Base-by-base conservation (phyloP, 1,140 invertebrate genomes). In the Pristionchus pacificus region DNA sequence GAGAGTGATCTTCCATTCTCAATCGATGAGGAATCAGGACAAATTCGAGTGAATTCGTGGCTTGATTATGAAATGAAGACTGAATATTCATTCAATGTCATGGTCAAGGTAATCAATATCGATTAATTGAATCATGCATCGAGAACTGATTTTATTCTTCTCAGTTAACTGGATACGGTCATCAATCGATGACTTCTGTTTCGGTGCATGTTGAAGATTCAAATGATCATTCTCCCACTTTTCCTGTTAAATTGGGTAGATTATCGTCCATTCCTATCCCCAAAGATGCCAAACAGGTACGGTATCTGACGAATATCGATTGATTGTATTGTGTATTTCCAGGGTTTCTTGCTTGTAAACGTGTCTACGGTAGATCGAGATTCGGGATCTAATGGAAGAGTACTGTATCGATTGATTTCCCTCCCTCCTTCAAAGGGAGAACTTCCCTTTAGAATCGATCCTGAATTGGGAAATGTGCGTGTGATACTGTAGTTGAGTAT, bases 201-300 rank as follows among this genome's bases (percentile, higher is more conserved):
- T 75, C 70, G 64, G 76, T 85, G 15, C 71, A 57, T n/a, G 84
- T 85, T 6, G 60, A 73, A 13, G 82, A 85, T 71, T 78, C 78
- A 38, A 85, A 85, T 74, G 81, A 85, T 59, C 80, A 82, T 65
- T 77, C 76, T 2, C 83, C 71, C 14, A 33, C 49, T 2, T 74
- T 68, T 29, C 58, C 68, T 0, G 73, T 64, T 2, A 71, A 71
- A 49, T 71, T 69, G 73, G 63, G 55, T 31, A 64, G 70, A 38
- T 62, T 67, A 63, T 15, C 63, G 24, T 49, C 57, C 2, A 63
- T 77, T 60, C 24, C 59, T 13, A 29, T 78, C 6, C 28, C 28
- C 30, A 63, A 62, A 32, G 59, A 76, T 38, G 74, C 72, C 19
- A 31, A 49, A 49, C 38, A 6, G 38, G 38, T 49, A 19, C 6